A percentile compares a stretch with the other conserved stretches of the same genome.
Evolutionary conservation across 2,888 invertebrate species (phyloP).

Genomic region (Diarsia mendica): DNA sequence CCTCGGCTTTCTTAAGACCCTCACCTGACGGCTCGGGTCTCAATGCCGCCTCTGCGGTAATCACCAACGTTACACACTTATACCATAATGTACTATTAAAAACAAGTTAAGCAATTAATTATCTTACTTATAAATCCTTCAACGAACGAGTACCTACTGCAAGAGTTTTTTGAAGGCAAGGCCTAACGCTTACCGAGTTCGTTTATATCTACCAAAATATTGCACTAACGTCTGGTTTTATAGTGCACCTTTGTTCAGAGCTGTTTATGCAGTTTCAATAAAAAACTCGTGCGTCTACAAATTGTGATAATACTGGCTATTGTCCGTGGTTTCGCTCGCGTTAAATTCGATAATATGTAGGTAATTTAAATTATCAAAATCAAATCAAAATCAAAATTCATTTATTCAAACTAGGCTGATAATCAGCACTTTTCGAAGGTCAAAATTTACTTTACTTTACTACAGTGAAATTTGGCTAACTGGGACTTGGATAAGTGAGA

Average conservation of each 20-base stretch:
- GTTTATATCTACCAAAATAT: not conserved
- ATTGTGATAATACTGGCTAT: not conserved
- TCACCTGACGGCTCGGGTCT: no score
- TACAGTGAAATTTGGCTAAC: no score
- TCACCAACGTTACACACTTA: no score
- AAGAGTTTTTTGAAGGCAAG: not conserved
- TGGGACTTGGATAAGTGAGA: no score
- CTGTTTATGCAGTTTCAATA: not conserved
- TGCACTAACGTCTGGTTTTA: not conserved
- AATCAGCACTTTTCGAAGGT: no score
- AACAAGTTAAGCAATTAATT: not conserved
- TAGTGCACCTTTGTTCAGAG: not conserved
- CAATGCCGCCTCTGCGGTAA: no score
- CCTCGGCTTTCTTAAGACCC: no score
- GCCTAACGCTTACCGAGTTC: not conserved
- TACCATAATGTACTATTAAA: no score
- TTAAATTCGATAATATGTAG: not conserved
- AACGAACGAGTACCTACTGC: not conserved
- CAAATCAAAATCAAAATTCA: no score
- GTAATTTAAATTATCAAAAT: no score
- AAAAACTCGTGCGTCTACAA: not conserved
- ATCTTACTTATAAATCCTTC: not conserved
- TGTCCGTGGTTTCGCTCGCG: not conserved
- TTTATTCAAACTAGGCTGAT: no score
- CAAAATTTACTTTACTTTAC: no score